Evolutionary conservation across 2,113 vertebrate species (phyloP).

Genomic region (Empidonax traillii): DNA sequence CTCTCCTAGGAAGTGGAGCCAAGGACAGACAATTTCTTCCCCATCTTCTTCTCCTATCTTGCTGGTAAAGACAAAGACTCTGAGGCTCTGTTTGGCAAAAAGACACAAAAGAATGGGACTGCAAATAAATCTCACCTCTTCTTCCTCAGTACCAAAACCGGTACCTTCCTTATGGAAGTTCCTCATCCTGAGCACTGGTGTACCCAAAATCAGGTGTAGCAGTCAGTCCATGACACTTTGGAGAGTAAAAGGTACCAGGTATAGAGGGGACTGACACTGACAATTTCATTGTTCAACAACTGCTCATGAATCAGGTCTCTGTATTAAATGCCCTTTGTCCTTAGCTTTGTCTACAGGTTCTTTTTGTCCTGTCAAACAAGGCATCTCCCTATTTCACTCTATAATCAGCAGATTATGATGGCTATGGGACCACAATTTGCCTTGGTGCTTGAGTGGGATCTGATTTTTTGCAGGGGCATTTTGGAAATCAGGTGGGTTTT

Average conservation of each 20-base stretch:
- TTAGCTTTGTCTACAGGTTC: background rate
- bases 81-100: background rate
- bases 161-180: background rate
- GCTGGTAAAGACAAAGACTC: background rate
- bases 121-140: background rate
- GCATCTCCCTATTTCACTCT: rapidly evolving
- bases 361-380: background rate
- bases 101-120: background rate
- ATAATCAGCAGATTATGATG: background rate
- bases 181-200: background rate
- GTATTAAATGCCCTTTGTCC: background rate
- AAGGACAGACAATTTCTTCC: background rate
- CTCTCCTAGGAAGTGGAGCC: background rate
- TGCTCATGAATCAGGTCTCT: background rate
- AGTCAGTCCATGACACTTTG: background rate
- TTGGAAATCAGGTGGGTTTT: background rate
- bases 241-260: background rate
- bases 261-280: background rate
- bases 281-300: background rate
- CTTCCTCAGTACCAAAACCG: background rate
- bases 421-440: background rate
- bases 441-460: background rate
- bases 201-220: background rate
- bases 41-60: background rate
- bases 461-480: background rate